These are phyloP conservation scores for Brachionus rubens DNA, from an alignment of 1,140 invertebrate species.

Conservation along the genomic window DNA sequence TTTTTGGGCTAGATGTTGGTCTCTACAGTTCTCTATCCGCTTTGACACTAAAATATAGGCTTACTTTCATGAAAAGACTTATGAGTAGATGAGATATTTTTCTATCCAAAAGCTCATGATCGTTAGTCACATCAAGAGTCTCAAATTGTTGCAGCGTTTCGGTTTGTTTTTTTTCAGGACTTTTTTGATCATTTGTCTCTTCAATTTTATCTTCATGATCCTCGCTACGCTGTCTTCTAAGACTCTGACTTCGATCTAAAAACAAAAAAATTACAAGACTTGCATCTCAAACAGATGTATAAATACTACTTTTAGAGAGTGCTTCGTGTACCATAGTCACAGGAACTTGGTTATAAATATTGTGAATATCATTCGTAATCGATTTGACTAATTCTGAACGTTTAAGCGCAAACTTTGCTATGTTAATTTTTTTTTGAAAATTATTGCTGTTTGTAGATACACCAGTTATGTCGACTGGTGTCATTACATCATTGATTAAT, in stretches of 20 bases:
- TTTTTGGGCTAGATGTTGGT: conserved; percentile 49
- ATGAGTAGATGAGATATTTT: conserved; percentile 93
- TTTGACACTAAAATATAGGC: conserved; percentile 45
- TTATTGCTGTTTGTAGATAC: neutral
- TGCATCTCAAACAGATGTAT: no score
- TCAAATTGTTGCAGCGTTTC: conserved; percentile 53
- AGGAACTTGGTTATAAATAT: conserved; percentile 61
- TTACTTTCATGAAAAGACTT: conserved; percentile 87
- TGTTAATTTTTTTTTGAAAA: conserved; percentile 16
- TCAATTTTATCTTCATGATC: neutral
- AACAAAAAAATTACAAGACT: no score
- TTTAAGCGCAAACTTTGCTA: conserved; percentile 14
- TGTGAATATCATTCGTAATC: conserved; percentile 68
- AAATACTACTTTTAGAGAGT: no score
- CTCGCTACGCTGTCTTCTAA: no score
- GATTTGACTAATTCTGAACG: conserved; percentile 11
- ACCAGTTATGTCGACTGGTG: conserved; percentile 24
- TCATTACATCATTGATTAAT: conserved; percentile 62
- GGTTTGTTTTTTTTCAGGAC: conserved; percentile 62
- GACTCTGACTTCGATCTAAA: no score
- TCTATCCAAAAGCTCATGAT: conserved; percentile 86
- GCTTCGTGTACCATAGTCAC: neutral
- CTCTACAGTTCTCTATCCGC: no score
- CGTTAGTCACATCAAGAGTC: conserved; percentile 66
- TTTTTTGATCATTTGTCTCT: conserved; percentile 60